A percentile compares a stretch with the other conserved stretches of the same genome.
Conservation (phyloP, 2,888 invertebrate genomes). For the Rhodophaea formosa region DNA sequence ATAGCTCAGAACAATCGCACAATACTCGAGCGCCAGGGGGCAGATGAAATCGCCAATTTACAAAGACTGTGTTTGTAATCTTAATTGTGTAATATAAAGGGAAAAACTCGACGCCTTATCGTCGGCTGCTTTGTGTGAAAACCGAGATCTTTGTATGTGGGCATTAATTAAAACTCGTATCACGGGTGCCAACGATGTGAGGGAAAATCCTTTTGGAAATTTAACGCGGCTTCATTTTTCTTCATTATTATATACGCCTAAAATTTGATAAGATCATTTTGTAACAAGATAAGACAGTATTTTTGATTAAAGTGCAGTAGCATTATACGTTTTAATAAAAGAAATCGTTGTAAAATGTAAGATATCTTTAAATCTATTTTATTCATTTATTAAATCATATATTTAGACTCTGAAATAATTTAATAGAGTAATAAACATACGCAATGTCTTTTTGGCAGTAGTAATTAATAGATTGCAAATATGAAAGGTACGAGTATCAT, state of each 20-base stretch:
- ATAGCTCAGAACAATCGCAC: neutral
- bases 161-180: conserved; percentile 11
- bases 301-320: neutral
- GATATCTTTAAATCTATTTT: too few relatives aligned
- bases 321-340: too few relatives aligned
- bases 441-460: too few relatives aligned
- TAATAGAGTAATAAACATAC: too few relatives aligned
- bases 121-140: conserved; percentile 2
- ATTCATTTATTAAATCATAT: too few relatives aligned
- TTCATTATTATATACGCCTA: neutral
- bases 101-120: conserved; percentile 14
- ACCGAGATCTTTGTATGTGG: neutral
- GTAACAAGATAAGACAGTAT: neutral
- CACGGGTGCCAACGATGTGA: neutral
- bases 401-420: too few relatives aligned
- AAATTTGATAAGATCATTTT: neutral
- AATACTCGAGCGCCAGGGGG: neutral
- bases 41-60: neutral
- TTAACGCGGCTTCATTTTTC: neutral
- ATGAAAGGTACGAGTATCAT: too few relatives aligned
- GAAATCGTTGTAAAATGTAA: too few relatives aligned
- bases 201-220: neutral
- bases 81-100: conserved; percentile 12
- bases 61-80: conserved; percentile 9
- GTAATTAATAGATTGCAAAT: too few relatives aligned